Evolutionary conservation across 2,113 vertebrate species (phyloP).

Genomic region (Platanista minor): DNA sequence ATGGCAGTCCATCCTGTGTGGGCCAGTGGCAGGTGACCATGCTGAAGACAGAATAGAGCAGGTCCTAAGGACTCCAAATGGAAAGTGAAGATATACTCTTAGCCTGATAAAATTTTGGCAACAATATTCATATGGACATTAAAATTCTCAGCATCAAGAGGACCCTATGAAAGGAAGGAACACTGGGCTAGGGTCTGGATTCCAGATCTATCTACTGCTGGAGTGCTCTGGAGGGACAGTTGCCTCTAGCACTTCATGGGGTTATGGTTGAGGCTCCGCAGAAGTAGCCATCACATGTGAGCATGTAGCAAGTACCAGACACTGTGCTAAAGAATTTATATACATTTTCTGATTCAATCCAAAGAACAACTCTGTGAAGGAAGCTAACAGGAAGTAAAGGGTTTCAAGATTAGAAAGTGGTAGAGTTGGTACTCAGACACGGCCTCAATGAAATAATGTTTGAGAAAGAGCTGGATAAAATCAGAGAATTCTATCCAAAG

Average conservation of each 20-base stretch:
- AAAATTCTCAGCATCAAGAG: background rate
- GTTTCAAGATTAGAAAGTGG: background rate
- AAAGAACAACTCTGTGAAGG: background rate
- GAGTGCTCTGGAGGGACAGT: too few species aligned
- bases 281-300: background rate
- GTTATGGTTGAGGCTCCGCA: background rate
- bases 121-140: background rate
- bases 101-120: background rate
- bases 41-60: too few species aligned
- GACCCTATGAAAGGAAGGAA: background rate
- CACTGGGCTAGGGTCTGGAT: background rate
- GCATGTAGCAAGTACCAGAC: background rate
- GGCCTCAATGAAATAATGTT: background rate
- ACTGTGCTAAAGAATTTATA: background rate
- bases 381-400: background rate
- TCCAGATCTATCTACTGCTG: background rate
- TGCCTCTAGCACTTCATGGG: background rate
- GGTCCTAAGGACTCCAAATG: background rate
- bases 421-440: background rate
- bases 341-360: background rate
- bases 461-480: background rate
- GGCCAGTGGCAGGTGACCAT: rapidly evolving
- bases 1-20: background rate
- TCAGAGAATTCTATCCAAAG: background rate
- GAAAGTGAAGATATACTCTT: background rate